Base-by-base conservation (phyloP, 2,797 vertebrate species). In the Rhinophrynus dorsalis region DNA sequence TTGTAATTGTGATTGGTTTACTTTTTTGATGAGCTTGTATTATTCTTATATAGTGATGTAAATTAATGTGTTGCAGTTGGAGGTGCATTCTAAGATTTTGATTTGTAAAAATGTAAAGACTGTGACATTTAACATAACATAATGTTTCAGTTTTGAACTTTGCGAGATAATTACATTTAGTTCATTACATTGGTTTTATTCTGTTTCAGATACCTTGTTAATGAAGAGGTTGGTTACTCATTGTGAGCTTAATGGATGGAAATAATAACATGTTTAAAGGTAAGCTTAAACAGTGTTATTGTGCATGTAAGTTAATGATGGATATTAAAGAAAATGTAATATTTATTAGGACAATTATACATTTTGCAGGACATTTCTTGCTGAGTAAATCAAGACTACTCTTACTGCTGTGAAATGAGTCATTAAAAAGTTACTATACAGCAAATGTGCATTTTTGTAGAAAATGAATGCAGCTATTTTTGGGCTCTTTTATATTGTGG, bases 1-100 rank as follows among this genome's bases (percentile, higher is more conserved):
- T 93, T 92, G 88, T 89, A 86, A 85, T 86, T 87, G 88, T 86
- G 89, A 92, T 93, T 92, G 96, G 96, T 99, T 99, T 98, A 99
- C 96, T 98, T 98, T 98, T 99, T 98, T 97, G 93, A 94, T 95
- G 92, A 89, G 90, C 79, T 27, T 80, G 78, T 75, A 75, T 79
- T 90, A 80, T 84, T 84, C 76, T 79, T 81, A 81, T 91, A 81
- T 85, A 80, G 21, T 10, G 81, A 84, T 75, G 80, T 80, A 83
- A 72, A 76, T 76, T 44, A 84, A 70, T 81, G 55, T 80, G 40
- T 84, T 83, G 82, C 84, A 86, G 86, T 84, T 86, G 82, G 84
- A 84, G 80, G 84, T 91, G 95, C 95, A 96, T 98, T 94, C 90
- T 78, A 81, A 68, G 10, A 30, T 11, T 8, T 24, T 30, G 11